phyloP scores from a whole-genome alignment of 2,888 invertebrate species.

The Lasioglossum morio region DNA sequence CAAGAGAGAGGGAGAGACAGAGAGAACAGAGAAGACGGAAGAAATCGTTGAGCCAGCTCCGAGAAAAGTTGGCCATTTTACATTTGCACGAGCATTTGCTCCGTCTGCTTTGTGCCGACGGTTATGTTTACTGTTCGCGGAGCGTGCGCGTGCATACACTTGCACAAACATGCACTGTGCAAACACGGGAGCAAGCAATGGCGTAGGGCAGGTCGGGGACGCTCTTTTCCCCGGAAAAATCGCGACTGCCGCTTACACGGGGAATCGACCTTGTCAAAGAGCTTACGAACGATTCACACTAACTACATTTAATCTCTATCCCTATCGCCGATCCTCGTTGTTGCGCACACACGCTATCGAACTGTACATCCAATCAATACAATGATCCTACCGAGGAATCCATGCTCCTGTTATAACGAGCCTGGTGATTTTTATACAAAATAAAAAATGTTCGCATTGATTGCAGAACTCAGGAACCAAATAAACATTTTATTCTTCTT shows the following conservation, averaged over 20 bases:
- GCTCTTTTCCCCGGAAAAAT: conserved; percentile 25
- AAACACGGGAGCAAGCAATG: conserved; percentile 30
- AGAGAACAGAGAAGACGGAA: conserved; percentile 13
- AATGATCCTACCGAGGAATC: too few relatives aligned
- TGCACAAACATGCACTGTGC: conserved; percentile 32
- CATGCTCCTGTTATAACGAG: too few relatives aligned
- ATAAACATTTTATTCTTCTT: too few relatives aligned
- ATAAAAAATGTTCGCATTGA: too few relatives aligned
- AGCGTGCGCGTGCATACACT: conserved; percentile 28
- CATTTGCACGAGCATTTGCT: conserved; percentile 59
- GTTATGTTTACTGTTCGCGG: conserved; percentile 54
- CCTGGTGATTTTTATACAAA: too few relatives aligned
- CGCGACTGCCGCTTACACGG: neutral
- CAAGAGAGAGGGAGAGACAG: conserved; percentile 13
- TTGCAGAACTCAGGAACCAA: too few relatives aligned
- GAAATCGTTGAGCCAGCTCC: conserved; percentile 44
- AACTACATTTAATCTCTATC: neutral
- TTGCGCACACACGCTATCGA: too few relatives aligned
- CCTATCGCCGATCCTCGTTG: neutral
- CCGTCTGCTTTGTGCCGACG: conserved; percentile 57
- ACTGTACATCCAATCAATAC: too few relatives aligned
- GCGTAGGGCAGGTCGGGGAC: conserved; percentile 3
- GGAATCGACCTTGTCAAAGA: neutral
- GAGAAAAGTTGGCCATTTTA: conserved; percentile 69
- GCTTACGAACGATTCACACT: neutral